Base-by-base conservation (phyloP, 2,797 vertebrate genomes). In the Aplochiton taeniatus region DNA sequence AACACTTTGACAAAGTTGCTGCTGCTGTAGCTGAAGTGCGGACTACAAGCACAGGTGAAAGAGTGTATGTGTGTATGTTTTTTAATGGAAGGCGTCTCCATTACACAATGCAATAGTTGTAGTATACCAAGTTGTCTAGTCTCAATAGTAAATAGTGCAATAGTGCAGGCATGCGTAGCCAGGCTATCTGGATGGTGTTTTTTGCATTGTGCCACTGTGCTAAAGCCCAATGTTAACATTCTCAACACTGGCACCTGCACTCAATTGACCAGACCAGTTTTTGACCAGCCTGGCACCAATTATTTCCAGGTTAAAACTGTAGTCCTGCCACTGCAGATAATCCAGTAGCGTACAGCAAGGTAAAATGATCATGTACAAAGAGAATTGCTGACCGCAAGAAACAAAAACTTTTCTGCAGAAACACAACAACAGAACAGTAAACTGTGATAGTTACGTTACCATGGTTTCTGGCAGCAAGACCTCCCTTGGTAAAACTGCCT, bases 1-100 rank as follows among this genome's bases (percentile, higher is more conserved):
- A 54, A 96, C 41, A 96, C 94, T 78, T 97, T 94, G 82, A 96
- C 82, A 46, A 94, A 85, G 86, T 93, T 95, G 82, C 84, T 10
- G 85, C 56, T 73, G 92, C 91, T 66, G 94, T 90, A 3, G 90
- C 84, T 60, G 89, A 83, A 53, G 88, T 73, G 55, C 91, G 91
- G 53, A 85, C 95, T 95, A 60, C 68, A 61, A 57, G 14, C 54
- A 79, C 53, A 79, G 52, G 74, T 12, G 63, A 46, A 31, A 69
- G 19, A 56, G 8, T 55, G 1, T 14, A 31, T 12, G 10, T 31
- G 48, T 12, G 18, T 18, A 0, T n/a, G 31, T 1, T 31, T 11
- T 20, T 48, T 48, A 42, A 31, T 31, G 6, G 31, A 31, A 31
- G 2, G 31, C 31, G 6, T 31, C 31, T 6, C 31, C 31, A 31